Percentiles rank a stretch among this genome's conserved stretches.
These are phyloP conservation scores for Sigmodon hispidus DNA, from an alignment of 2,113 vertebrate genomes.

Conservation along the genomic window DNA sequence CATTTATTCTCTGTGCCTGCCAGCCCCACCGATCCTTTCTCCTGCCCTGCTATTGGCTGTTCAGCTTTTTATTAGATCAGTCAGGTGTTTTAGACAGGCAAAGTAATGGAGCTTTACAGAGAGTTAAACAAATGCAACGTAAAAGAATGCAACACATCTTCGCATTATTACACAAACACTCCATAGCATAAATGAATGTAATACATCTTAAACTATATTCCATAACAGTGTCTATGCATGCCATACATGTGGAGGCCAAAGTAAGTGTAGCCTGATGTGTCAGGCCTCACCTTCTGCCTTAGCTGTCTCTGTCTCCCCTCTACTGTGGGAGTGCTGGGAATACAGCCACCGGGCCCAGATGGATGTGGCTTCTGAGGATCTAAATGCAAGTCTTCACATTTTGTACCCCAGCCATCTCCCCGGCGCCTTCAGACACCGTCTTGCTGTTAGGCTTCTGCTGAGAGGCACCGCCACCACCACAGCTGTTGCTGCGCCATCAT, in stretches of 20 bases:
- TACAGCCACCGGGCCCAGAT: background rate
- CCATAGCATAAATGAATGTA: background rate
- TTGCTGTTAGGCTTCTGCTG: background rate
- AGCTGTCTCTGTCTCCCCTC: background rate
- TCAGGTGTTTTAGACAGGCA: background rate
- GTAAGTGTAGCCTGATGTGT: background rate
- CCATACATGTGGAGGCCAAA: background rate
- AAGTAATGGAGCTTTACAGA: background rate
- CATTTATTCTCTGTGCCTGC: background rate
- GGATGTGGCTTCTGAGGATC: too few species aligned
- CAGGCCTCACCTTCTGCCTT: background rate
- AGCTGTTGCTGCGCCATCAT: background rate
- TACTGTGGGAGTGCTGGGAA: background rate
- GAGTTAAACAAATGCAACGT: background rate
- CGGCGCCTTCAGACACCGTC: background rate
- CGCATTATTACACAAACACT: background rate
- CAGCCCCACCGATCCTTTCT: background rate
- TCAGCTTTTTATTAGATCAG: background rate
- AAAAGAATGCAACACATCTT: background rate
- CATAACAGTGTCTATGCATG: background rate
- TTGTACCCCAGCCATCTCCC: background rate
- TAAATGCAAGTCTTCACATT: background rate
- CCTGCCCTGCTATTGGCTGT: background rate
- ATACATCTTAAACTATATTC: background rate
- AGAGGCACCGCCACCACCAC: background rate